Conservation (phyloP, 1,140 invertebrate genomes). For the Globodera rostochiensis region DNA sequence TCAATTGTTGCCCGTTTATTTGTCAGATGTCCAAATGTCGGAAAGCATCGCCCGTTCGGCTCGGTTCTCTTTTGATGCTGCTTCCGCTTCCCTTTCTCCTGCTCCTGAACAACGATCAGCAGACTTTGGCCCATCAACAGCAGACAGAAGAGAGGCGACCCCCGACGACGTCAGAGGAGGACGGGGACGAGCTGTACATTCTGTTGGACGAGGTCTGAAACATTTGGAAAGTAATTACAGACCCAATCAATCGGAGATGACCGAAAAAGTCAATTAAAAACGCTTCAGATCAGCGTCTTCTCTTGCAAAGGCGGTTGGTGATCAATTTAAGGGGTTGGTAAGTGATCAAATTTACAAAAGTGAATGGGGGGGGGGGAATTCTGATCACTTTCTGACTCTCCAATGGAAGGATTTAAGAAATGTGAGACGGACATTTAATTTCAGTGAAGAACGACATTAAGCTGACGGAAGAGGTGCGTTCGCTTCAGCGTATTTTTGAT, state of each 20-base stretch:
- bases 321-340: constrained; percentile 5
- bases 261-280: neutral
- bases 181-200: constrained; percentile 58
- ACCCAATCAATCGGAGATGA: too few relatives aligned
- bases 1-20: neutral
- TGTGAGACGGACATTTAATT: constrained; percentile 13
- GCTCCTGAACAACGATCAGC: neutral
- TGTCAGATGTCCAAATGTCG: constrained; percentile 1
- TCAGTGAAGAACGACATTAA: constrained; percentile 65
- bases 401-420: neutral
- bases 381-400: constrained; percentile 4
- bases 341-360: constrained; percentile 8
- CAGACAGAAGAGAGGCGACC: neutral
- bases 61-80: neutral
- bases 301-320: constrained; percentile 60
- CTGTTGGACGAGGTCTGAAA: constrained; percentile 50
- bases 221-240: too few relatives aligned
- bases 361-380: too few relatives aligned
- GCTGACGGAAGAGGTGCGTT: constrained; percentile 52
- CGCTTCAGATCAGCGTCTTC: constrained; percentile 53
- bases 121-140: neutral
- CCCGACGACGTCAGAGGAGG: neutral
- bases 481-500: neutral
- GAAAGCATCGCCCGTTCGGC: neutral
- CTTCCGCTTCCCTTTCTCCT: neutral